Percentiles rank a stretch among this genome's conserved stretches.
These are phyloP conservation scores for Sylvia borin DNA, from an alignment of 2,797 vertebrate genomes.

Conservation along the genomic window DNA sequence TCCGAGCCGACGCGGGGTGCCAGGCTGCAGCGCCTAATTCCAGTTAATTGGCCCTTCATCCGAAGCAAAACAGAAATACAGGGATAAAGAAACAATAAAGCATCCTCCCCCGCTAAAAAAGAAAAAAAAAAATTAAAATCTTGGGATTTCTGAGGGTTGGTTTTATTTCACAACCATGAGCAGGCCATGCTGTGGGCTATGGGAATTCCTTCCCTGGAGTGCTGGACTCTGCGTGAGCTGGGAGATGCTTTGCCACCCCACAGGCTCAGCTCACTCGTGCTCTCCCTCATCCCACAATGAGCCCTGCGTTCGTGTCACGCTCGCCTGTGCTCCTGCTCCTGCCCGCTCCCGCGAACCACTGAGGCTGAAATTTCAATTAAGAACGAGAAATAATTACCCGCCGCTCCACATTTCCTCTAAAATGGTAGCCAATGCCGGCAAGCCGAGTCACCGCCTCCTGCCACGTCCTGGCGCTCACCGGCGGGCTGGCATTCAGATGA, in stretches of 20 bases:
- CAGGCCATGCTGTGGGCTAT: background rate
- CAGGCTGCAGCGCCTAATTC: conserved; percentile 34
- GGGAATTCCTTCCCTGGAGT: background rate
- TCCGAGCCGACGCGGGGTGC: conserved; percentile 1
- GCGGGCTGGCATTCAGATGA: conserved; percentile 16
- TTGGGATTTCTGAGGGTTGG: background rate
- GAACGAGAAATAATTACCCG: conserved; percentile 74
- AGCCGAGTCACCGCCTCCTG: conserved; percentile 25
- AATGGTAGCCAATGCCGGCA: conserved; percentile 54
- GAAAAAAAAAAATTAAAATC: background rate
- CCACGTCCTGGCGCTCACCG: conserved; percentile 7
- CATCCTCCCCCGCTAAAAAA: background rate
- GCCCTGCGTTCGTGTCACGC: background rate
- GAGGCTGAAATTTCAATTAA: conserved; percentile 81
- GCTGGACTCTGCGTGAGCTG: background rate
- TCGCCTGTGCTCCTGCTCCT: conserved; percentile 42
- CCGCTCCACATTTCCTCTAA: conserved; percentile 55
- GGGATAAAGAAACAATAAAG: conserved; percentile 46
- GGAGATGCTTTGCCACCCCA: conserved; percentile 36
- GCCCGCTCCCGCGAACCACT: conserved; percentile 48
- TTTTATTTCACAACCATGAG: background rate
- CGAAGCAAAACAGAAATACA: conserved; percentile 45
- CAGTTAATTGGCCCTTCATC: conserved; percentile 46
- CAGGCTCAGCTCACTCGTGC: background rate
- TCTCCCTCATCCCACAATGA: background rate